Percentiles rank a stretch among this genome's conserved stretches.
phyloP scores from a whole-genome alignment of 2,888 invertebrate species.

The Noctua janthe region DNA sequence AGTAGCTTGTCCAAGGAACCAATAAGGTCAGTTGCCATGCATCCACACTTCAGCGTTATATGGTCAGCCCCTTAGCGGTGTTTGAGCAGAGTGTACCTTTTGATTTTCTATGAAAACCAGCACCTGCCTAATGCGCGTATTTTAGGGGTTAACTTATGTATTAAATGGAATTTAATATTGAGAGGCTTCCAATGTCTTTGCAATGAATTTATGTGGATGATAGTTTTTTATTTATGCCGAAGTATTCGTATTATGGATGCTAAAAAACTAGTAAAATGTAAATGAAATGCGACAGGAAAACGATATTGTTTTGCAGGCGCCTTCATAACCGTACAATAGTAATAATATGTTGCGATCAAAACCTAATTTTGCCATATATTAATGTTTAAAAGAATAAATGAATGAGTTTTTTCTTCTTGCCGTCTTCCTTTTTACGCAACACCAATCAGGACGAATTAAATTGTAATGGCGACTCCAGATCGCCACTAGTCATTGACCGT shows the following conservation, averaged over 20 bases:
- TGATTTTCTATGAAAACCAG: constrained; percentile 22
- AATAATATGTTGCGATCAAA: constrained; percentile 26
- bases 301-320: neutral
- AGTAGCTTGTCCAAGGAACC: neutral
- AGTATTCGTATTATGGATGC: neutral
- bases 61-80: neutral
- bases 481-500: constrained; percentile 21
- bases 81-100: constrained; percentile 15
- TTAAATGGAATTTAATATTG: constrained; percentile 26
- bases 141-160: neutral
- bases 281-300: neutral
- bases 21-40: neutral
- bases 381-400: neutral
- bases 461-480: neutral
- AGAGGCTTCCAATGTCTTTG: constrained; percentile 8
- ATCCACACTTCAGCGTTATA: neutral
- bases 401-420: neutral
- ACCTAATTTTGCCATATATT: constrained; percentile 5
- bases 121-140: neutral
- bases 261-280: neutral
- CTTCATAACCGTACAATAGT: neutral
- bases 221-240: neutral
- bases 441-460: neutral
- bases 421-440: neutral
- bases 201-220: neutral